These are phyloP conservation scores for Drosophila yakuba DNA, from an alignment of 1,140 invertebrate genomes.

Conservation along the genomic window DNA sequence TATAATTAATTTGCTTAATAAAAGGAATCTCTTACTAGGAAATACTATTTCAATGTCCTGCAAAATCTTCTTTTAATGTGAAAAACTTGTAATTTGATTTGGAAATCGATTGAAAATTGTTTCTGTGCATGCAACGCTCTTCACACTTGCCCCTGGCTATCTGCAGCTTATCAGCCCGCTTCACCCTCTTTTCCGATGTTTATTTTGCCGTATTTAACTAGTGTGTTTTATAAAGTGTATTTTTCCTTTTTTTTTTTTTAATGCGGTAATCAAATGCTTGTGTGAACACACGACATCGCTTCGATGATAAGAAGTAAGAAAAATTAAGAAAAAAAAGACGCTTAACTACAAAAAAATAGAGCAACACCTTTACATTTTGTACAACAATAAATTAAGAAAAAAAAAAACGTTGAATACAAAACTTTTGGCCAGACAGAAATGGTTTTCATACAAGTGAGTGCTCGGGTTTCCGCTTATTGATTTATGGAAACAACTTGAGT, in stretches of 20 bases:
- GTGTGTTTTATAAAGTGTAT: constrained; percentile 42
- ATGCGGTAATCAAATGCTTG: constrained; percentile 79
- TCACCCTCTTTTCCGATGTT: constrained; percentile 2
- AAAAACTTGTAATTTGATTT: too few relatives aligned
- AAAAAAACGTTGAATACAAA: background rate
- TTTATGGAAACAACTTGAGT: constrained; percentile 60
- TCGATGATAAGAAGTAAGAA: constrained; percentile 60
- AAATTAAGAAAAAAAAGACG: constrained; percentile 33
- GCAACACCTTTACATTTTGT: constrained; percentile 46
- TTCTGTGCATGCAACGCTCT: constrained; percentile 18
- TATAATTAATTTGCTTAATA: too few relatives aligned
- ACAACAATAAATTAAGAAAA: constrained; percentile 67
- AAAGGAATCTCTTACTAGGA: background rate
- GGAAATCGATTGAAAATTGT: background rate
- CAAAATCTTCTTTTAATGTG: too few relatives aligned
- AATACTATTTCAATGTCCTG: background rate
- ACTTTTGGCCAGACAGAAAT: background rate
- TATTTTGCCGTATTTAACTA: constrained; percentile 57
- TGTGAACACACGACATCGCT: constrained; percentile 71
- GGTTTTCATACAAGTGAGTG: constrained; percentile 28
- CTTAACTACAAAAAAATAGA: background rate
- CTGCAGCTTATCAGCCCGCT: constrained; percentile 46
- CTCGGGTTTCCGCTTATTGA: constrained; percentile 70
- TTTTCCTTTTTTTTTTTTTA: constrained; percentile 41
- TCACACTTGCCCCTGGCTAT: constrained; percentile 48